Percentiles rank a stretch among this genome's conserved stretches.
phyloP scores from a whole-genome alignment of 2,888 invertebrate species.

The Athalia rosae region DNA sequence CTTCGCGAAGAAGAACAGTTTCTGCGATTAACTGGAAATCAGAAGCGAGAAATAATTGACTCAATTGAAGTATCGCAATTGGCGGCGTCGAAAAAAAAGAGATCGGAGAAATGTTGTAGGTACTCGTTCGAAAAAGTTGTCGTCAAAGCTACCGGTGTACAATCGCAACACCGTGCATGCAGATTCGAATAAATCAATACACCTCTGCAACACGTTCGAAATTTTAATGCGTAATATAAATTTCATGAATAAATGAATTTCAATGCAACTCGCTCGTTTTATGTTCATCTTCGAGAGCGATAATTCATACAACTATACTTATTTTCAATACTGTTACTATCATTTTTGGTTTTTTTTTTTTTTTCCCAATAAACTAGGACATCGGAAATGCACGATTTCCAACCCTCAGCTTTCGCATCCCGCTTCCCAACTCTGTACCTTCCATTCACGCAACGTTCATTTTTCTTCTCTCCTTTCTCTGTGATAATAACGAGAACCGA shows the following conservation, averaged over 20 bases:
- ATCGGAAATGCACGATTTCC: conserved; percentile 31
- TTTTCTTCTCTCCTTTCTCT: background rate
- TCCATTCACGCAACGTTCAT: conserved; percentile 34
- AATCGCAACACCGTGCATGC: conserved; percentile 1
- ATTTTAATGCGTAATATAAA: conserved; percentile 41
- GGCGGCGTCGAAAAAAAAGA: background rate
- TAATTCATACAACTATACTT: background rate
- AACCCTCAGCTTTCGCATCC: background rate
- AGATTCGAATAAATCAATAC: conserved; percentile 15
- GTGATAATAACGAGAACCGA: conserved; percentile 1
- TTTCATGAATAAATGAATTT: conserved; percentile 41
- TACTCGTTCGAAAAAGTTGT: conserved; percentile 20
- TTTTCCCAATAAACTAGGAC: conserved; percentile 2
- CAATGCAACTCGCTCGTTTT: conserved; percentile 11
- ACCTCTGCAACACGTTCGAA: conserved; percentile 35
- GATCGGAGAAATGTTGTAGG: background rate
- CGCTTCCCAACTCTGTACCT: conserved; percentile 1
- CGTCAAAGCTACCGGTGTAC: background rate
- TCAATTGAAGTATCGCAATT: too few species aligned
- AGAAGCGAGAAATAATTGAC: too few species aligned
- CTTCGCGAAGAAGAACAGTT: too few species aligned
- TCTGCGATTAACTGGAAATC: too few species aligned
- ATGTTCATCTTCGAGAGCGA: conserved; percentile 33
- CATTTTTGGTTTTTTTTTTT: too few species aligned
- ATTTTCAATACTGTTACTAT: too few species aligned